A percentile compares a stretch with the other conserved stretches of the same genome.
phyloP scores from a whole-genome alignment of 2,888 invertebrate species.

The Phaedon cochleariae region DNA sequence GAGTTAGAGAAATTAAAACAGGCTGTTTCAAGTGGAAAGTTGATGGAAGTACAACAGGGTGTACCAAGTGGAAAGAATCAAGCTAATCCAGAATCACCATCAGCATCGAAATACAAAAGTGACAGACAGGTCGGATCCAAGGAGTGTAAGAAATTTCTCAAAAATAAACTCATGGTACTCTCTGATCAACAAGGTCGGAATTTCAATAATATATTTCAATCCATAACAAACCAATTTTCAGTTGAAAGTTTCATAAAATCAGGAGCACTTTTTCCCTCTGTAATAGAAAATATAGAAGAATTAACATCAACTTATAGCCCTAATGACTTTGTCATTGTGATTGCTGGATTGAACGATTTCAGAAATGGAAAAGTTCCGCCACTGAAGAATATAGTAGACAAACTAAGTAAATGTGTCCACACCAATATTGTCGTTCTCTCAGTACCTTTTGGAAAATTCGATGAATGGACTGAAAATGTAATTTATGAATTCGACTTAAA shows the following conservation, averaged over 20 bases:
- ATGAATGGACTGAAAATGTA: background rate
- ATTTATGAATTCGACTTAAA: background rate
- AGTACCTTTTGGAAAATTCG: background rate
- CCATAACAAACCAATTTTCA: background rate
- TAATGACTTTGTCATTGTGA: too few relatives aligned
- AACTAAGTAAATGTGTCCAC: background rate
- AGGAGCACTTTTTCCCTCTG: background rate
- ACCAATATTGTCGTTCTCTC: slow-evolving; percentile 1
- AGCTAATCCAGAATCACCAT: background rate
- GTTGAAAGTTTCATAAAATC: background rate
- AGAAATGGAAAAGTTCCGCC: background rate
- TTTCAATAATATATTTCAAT: background rate
- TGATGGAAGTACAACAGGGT: too few relatives aligned
- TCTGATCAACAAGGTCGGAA: too few relatives aligned
- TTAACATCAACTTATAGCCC: background rate
- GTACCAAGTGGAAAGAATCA: background rate
- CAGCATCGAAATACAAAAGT: background rate
- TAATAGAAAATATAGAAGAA: background rate
- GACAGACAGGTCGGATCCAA: background rate
- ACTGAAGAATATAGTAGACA: slow-evolving; percentile 1
- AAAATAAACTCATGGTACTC: too few relatives aligned
- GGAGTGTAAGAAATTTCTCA: background rate
- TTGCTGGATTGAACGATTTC: background rate
- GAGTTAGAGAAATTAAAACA: background rate
- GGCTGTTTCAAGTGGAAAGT: too few relatives aligned